phyloP scores from a whole-genome alignment of 2,113 vertebrate genomes.

The Rhabdomys dilectus region DNA sequence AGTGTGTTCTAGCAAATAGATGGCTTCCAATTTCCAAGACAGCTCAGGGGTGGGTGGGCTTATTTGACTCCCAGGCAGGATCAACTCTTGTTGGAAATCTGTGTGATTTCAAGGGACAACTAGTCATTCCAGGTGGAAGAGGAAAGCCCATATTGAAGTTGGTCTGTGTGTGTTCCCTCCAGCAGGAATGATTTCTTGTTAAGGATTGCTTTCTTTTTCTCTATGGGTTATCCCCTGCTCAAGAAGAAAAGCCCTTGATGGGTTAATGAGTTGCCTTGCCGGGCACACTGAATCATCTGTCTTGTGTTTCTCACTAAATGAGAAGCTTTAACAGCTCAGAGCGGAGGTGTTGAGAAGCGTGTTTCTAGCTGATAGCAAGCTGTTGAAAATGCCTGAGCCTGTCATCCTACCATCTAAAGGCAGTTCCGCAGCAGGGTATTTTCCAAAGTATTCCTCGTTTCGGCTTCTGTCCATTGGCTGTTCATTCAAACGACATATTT shows the following conservation, averaged over 20 bases:
- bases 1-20: constrained; percentile 30
- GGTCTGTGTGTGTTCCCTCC: constrained; percentile 47
- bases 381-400: constrained; percentile 57
- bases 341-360: constrained; percentile 66
- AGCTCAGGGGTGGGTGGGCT: neutral
- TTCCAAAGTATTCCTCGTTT: constrained; percentile 50
- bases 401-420: constrained; percentile 35
- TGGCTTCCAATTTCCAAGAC: constrained; percentile 50
- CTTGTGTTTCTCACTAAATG: constrained; percentile 79
- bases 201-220: constrained; percentile 59
- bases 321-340: constrained; percentile 73
- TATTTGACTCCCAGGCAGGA: constrained; percentile 16
- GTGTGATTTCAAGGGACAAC: constrained; percentile 32
- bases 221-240: constrained; percentile 48
- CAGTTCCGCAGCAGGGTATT: neutral
- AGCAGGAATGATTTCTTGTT: neutral
- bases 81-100: constrained; percentile 58
- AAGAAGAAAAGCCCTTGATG: constrained; percentile 58
- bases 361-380: constrained; percentile 73
- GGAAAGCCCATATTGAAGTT: neutral
- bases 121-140: constrained; percentile 39
- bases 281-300: constrained; percentile 72
- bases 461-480: neutral
- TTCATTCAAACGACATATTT: constrained; percentile 1
- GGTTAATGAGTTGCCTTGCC: constrained; percentile 72